A percentile compares a stretch with the other conserved stretches of the same genome.
Evolutionary conservation across 2,888 invertebrate species (phyloP).

Genomic region (Drosophila neotestacea): DNA sequence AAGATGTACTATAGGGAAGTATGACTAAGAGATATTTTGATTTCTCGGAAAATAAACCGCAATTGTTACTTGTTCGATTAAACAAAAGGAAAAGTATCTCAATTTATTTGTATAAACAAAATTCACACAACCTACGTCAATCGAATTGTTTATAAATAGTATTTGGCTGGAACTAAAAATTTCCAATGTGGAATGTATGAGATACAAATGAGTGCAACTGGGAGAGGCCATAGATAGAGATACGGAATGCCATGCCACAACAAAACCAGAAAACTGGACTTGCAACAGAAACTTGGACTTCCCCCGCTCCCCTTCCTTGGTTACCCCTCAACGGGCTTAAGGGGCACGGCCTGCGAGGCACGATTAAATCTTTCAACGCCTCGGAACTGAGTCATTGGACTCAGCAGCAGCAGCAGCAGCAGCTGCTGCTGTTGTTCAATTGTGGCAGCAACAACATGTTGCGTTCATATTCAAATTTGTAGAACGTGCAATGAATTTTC

Average conservation of each 20-base stretch:
- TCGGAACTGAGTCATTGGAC: constrained; percentile 75
- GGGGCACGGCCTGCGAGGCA: constrained; percentile 53
- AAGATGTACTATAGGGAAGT: not conserved
- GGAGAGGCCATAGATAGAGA: constrained; percentile 41
- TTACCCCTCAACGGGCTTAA: constrained; percentile 27
- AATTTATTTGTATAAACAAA: constrained; percentile 39
- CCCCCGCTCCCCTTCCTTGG: not conserved
- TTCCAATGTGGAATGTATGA: constrained; percentile 6
- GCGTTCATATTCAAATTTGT: constrained; percentile 80
- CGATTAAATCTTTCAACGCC: constrained; percentile 82
- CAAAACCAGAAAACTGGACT: constrained; percentile 50
- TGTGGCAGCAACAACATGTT: constrained; percentile 35
- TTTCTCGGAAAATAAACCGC: constrained; percentile 17
- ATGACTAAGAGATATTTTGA: constrained; percentile 22
- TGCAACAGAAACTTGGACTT: constrained; percentile 15
- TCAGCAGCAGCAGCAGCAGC: constrained; percentile 37
- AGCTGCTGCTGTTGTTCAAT: constrained; percentile 44
- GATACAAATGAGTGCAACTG: constrained; percentile 29
- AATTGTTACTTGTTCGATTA: constrained; percentile 1
- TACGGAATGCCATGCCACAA: constrained; percentile 15
- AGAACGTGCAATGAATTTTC: constrained; percentile 79
- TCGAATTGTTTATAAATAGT: constrained; percentile 44
- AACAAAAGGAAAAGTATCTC: constrained; percentile 28
- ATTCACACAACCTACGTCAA: constrained; percentile 40
- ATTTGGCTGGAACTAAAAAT: not conserved